phyloP scores from a whole-genome alignment of 2,113 vertebrate species.

The Xenotilapia flavipinnis region DNA sequence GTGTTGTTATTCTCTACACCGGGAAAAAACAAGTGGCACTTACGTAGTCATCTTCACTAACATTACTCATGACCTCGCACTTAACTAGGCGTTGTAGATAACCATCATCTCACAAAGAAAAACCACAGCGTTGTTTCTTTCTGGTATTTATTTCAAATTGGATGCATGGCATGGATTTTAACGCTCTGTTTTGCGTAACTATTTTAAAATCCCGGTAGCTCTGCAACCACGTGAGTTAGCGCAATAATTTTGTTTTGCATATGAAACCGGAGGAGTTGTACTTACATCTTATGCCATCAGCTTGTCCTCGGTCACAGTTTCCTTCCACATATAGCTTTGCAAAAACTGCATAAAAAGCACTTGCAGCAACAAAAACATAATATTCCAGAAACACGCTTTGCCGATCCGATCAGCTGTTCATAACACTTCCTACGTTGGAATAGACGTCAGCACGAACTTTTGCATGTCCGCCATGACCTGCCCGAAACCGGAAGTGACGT shows the following conservation, averaged over 20 bases:
- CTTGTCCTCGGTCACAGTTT: too few species aligned
- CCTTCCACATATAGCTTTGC: rapidly evolving
- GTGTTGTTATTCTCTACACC: neutral
- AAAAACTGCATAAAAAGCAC: too few species aligned
- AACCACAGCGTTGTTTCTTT: rapidly evolving
- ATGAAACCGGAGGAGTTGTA: too few species aligned
- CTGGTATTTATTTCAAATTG: neutral
- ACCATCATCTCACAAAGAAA: neutral
- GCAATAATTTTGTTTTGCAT: too few species aligned
- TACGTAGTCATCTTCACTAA: neutral
- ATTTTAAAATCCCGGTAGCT: too few species aligned
- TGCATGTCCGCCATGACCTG: too few species aligned
- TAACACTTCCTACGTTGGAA: too few species aligned
- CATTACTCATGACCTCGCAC: neutral
- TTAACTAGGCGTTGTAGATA: neutral
- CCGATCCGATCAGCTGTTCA: rapidly evolving
- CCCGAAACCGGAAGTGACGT: too few species aligned
- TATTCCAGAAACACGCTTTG: too few species aligned
- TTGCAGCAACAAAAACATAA: too few species aligned
- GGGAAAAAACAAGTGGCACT: neutral
- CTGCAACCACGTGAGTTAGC: rapidly evolving
- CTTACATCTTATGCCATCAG: rapidly evolving
- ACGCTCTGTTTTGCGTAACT: too few species aligned
- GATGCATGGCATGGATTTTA: neutral
- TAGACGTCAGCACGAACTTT: too few species aligned